Evolutionary conservation across 2,888 invertebrate genomes (phyloP), one percentile per base, ranked within the genome.

Genomic region (Sympetrum striolatum): DNA sequence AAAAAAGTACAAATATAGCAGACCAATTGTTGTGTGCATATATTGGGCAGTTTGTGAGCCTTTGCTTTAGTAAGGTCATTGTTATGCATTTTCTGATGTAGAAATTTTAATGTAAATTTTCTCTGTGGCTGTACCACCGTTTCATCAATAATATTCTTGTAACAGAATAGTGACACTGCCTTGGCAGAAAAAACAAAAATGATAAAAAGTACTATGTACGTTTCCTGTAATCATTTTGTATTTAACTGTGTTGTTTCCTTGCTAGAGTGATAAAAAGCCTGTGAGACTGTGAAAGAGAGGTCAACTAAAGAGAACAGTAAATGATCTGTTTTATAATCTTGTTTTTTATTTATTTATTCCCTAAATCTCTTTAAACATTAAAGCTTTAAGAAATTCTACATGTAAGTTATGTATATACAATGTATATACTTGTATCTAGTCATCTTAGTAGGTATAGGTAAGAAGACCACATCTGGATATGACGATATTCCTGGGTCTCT

Each of bases 1-100:
- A 86, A 86, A 86, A 86, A 86, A 86, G 86, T 86, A 86, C 86
- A 86, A 86, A 86, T 22, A 60, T 86, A 73, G 73, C 73, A 73
- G 73, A 73, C 73, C 73, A 73, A 86, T 60, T 58, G 86, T 60
- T 86, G 37, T 64, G 37, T 86, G 39, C 35, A 37, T 64, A n/a
- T n/a, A 35, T 37, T 60, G 31, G 58, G 22, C 22, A 58, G 60
- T 60, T 64, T 64, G 60, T 86, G 37, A n/a, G 37, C 35, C 58
- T 48, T 37, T 86, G 86, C 86, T 60, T 60, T 86, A 60, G 37
- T 80, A 37, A 80, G n/a, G 86, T 86, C 60, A 60, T 37, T 60
- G 86, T 37, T 35, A 86, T 48, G 37, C 86, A 86, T 86, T 86
- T 86, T 80, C 18, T 86, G 37, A 86, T 86, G 86, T 86, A 37